Evolutionary conservation across 2,797 vertebrate species (phyloP).

Genomic region (Pseudochirops cupreus): DNA sequence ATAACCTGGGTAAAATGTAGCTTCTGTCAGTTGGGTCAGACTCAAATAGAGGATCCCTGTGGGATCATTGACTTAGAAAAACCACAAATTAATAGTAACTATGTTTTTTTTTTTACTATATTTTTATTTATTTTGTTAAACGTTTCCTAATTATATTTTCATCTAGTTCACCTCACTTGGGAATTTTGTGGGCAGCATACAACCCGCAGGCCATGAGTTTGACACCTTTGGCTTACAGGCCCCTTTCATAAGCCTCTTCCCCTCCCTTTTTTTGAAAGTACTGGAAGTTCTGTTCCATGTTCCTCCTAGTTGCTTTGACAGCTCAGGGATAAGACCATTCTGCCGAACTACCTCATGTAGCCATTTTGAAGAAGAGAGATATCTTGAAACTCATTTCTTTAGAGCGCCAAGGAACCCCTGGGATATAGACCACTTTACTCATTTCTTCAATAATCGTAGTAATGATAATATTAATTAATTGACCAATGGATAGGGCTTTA

Average conservation of each 20-base stretch:
- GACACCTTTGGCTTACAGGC: neutral
- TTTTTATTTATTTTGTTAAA: neutral
- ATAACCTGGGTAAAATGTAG: neutral
- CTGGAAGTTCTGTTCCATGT: neutral
- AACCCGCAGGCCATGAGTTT: neutral
- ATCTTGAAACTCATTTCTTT: slow-evolving; percentile 8
- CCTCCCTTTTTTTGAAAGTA: neutral
- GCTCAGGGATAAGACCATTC: fast-evolving
- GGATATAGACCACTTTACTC: neutral
- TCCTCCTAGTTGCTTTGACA: neutral
- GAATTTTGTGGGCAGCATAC: neutral
- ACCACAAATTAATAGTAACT: neutral
- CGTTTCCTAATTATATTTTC: neutral
- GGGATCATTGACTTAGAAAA: neutral
- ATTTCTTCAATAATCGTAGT: neutral
- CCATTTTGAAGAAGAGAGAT: neutral
- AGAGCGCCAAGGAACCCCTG: neutral
- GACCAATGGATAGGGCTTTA: neutral
- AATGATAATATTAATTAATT: neutral
- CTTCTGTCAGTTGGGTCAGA: neutral
- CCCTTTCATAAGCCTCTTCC: neutral
- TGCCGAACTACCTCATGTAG: neutral
- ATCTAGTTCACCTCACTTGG: neutral
- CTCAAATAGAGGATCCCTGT: neutral
- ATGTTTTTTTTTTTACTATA: neutral